Conservation (phyloP, 2,797 vertebrate species). For the Gymnoscopelus braueri region DNA sequence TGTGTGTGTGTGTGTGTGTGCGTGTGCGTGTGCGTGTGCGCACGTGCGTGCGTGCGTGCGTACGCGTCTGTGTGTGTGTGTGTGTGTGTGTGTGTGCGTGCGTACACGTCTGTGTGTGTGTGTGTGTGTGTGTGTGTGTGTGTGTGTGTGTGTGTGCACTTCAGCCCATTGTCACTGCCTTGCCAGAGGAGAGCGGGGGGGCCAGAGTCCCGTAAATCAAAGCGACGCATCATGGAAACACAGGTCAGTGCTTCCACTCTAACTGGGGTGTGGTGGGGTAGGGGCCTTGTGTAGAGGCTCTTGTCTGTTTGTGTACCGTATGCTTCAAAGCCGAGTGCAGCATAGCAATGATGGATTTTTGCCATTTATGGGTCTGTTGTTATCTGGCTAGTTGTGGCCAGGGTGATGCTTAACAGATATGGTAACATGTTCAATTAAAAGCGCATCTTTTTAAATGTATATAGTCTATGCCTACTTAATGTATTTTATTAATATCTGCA, state of each 20-base stretch:
- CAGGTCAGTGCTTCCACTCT: slow-evolving; percentile 80
- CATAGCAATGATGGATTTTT: slow-evolving; percentile 17
- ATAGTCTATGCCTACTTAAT: slow-evolving; percentile 16
- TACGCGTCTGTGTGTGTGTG: slow-evolving; percentile 1
- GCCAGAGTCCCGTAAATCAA: slow-evolving; percentile 81
- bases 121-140: slow-evolving; percentile 11
- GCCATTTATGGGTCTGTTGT: slow-evolving; percentile 13
- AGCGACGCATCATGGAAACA: slow-evolving; percentile 83
- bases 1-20: slow-evolving; percentile 1
- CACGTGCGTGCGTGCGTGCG: background rate
- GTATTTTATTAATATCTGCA: slow-evolving; percentile 67
- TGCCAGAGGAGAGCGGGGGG: slow-evolving; percentile 80
- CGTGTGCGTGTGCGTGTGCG: slow-evolving; percentile 47
- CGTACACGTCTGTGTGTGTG: background rate
- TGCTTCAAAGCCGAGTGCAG: slow-evolving; percentile 37
- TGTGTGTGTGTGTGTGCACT: slow-evolving; percentile 36
- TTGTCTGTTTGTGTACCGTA: slow-evolving; percentile 46
- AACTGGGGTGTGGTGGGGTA: slow-evolving; percentile 1
- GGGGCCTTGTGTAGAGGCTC: slow-evolving; percentile 32
- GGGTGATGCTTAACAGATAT: slow-evolving; percentile 23
- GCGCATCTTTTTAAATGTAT: background rate
- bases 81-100: slow-evolving; percentile 15
- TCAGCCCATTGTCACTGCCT: slow-evolving; percentile 81
- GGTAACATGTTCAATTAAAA: slow-evolving; percentile 42
- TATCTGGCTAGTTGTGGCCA: slow-evolving; percentile 37